phyloP scores from a whole-genome alignment of 2,113 vertebrate species.

The Phylloscopus trochilus region DNA sequence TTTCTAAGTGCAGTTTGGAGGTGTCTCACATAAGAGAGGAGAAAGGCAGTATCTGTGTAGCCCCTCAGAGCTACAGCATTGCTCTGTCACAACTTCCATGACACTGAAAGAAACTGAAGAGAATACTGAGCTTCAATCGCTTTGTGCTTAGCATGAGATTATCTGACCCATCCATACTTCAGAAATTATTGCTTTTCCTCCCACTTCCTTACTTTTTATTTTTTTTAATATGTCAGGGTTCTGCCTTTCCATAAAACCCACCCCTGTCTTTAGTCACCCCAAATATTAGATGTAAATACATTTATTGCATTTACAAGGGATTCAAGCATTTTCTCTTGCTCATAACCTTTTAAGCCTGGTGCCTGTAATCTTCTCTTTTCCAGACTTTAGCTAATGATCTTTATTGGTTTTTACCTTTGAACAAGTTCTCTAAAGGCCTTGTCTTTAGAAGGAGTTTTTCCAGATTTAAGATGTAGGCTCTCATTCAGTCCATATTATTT shows the following conservation, averaged over 20 bases:
- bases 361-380: not conserved
- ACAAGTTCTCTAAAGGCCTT: not conserved
- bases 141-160: not conserved
- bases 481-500: not conserved
- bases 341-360: not conserved
- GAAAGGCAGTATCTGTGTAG: not conserved
- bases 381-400: not conserved
- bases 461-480: not conserved
- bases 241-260: not conserved
- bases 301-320: not conserved
- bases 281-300: not conserved
- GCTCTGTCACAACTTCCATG: not conserved
- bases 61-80: not conserved
- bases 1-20: not conserved
- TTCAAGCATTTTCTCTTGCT: not conserved
- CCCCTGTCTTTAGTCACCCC: not conserved
- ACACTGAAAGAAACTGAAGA: not conserved
- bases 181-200: not conserved
- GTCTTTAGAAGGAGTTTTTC: not conserved
- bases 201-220: not conserved
- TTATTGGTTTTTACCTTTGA: not conserved
- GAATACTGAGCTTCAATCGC: not conserved
- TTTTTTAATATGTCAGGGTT: not conserved
- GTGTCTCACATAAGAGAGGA: not conserved
- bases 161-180: not conserved